phyloP scores from a whole-genome alignment of 2,888 invertebrate genomes.

The Cylloceria caligata region DNA sequence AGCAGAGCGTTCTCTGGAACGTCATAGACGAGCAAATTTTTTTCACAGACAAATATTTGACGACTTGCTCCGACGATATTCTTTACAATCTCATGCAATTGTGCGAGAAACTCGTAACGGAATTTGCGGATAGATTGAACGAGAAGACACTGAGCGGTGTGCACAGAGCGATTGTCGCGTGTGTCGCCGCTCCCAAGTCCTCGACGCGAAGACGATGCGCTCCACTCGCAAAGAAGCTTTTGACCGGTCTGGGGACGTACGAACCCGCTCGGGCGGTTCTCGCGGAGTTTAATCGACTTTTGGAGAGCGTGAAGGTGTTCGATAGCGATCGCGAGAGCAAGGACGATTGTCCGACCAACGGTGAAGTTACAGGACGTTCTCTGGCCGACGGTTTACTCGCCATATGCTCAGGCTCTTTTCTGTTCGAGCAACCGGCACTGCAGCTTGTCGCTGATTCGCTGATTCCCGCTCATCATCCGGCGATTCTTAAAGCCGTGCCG shows the following conservation, averaged over 20 bases:
- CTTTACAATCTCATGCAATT: slow-evolving; percentile 90
- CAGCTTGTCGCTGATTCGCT: slow-evolving; percentile 89
- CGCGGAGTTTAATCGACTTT: slow-evolving; percentile 88
- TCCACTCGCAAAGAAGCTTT: slow-evolving; percentile 87
- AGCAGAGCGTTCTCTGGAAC: slow-evolving; percentile 88
- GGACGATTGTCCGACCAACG: slow-evolving; percentile 78
- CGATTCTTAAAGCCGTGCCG: slow-evolving; percentile 86
- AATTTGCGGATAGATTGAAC: slow-evolving; percentile 89
- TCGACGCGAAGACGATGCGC: slow-evolving; percentile 88
- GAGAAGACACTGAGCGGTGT: slow-evolving; percentile 88
- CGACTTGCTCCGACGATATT: slow-evolving; percentile 90
- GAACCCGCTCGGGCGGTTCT: slow-evolving; percentile 88
- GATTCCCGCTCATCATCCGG: slow-evolving; percentile 91
- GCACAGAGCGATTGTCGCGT: slow-evolving; percentile 90
- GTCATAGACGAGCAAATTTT: slow-evolving; percentile 92
- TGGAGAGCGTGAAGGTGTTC: slow-evolving; percentile 88
- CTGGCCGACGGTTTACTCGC: slow-evolving; percentile 86
- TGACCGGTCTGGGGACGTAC: slow-evolving; percentile 87
- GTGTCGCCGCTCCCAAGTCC: slow-evolving; percentile 88
- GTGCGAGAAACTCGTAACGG: slow-evolving; percentile 89
- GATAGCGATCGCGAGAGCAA: slow-evolving; percentile 83
- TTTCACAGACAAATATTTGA: slow-evolving; percentile 92
- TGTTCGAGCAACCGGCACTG: slow-evolving; percentile 83
- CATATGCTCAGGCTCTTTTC: slow-evolving; percentile 85
- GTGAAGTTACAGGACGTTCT: slow-evolving; percentile 86